Percentiles rank a stretch among this genome's conserved stretches.
phyloP scores from a whole-genome alignment of 2,888 invertebrate species.

The Xylophagus ater region DNA sequence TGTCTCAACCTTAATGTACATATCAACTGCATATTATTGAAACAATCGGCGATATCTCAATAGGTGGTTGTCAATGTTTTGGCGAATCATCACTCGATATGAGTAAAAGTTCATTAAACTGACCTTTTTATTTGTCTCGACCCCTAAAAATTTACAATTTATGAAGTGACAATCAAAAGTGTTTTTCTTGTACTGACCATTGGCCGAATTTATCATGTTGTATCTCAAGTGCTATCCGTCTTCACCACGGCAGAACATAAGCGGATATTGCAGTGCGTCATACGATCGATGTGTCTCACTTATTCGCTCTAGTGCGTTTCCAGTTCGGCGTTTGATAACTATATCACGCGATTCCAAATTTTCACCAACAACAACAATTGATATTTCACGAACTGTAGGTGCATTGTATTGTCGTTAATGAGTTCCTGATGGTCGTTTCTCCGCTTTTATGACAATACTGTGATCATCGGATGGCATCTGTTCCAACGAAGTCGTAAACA shows the following conservation, averaged over 20 bases:
- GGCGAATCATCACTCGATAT: conserved; percentile 13
- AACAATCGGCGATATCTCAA: conserved; percentile 13
- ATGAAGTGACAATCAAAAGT: no score
- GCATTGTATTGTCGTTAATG: no score
- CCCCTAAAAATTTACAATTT: no score
- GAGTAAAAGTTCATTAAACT: conserved; percentile 10
- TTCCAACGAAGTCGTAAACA: no score
- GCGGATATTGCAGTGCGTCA: conserved; percentile 11
- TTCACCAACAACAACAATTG: conserved; percentile 19
- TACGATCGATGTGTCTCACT: conserved; percentile 22
- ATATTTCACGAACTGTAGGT: no score
- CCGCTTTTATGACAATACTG: no score
- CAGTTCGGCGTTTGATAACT: conserved; percentile 20
- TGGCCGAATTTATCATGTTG: not conserved
- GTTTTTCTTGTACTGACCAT: not conserved
- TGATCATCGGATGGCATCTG: no score
- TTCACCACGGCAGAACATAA: conserved; percentile 10
- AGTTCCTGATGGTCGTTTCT: no score
- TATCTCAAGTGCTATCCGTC: conserved; percentile 7
- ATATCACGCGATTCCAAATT: conserved; percentile 23
- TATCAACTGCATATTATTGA: conserved; percentile 17
- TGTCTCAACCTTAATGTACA: conserved; percentile 28
- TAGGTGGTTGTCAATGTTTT: conserved; percentile 9
- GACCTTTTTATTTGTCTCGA: no score
- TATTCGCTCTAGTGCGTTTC: conserved; percentile 18